Percentiles rank a stretch among this genome's conserved stretches.
Conservation (phyloP, 2,888 invertebrate species). For the Hydrotaea cyrtoneurina region DNA sequence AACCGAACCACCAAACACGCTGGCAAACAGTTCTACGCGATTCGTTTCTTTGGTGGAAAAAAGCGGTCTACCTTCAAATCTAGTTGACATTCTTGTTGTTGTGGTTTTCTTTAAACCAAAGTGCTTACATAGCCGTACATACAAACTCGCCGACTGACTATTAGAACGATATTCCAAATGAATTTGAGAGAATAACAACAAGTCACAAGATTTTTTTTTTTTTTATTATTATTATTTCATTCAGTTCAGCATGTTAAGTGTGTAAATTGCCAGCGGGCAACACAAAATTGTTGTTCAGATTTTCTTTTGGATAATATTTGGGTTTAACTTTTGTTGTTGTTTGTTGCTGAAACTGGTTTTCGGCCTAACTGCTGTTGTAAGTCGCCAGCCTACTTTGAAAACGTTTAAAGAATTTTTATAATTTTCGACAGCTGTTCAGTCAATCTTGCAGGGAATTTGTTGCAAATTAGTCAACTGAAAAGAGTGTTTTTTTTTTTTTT, state of each 20-base stretch:
- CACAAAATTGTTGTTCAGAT: background rate
- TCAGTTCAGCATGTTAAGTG: background rate
- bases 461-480: conserved; percentile 49
- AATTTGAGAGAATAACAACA: background rate
- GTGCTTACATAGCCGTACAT: conserved; percentile 18
- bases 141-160: conserved; percentile 18
- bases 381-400: conserved; percentile 30
- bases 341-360: conserved; percentile 8
- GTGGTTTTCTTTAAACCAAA: conserved; percentile 10
- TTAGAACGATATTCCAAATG: conserved; percentile 45
- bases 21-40: conserved; percentile 6
- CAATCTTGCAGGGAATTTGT: conserved; percentile 56
- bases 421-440: conserved; percentile 46
- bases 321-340: background rate
- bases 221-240: background rate
- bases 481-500: conserved; percentile 25
- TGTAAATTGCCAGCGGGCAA: conserved; percentile 45
- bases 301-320: conserved; percentile 36
- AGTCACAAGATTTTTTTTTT: conserved; percentile 15
- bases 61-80: conserved; percentile 68
- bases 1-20: background rate
- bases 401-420: conserved; percentile 40
- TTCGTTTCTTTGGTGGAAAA: conserved; percentile 34
- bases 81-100: conserved; percentile 68
- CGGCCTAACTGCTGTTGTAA: conserved; percentile 5